phyloP scores from a whole-genome alignment of 1,140 invertebrate genomes.

The Ectropis grisescens region DNA sequence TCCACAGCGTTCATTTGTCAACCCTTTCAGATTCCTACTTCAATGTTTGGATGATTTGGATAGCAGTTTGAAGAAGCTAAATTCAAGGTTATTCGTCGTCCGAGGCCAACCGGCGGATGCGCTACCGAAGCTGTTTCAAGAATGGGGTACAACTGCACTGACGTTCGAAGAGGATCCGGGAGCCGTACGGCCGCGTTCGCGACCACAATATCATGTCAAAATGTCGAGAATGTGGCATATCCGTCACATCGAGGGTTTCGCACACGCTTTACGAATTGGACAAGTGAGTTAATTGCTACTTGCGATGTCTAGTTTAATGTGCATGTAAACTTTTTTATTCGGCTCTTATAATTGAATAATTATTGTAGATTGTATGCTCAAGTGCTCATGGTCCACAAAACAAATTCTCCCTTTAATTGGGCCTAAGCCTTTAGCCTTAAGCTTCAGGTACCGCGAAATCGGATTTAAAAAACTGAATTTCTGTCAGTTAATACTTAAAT shows the following conservation, averaged over 20 bases:
- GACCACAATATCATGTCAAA: constrained; percentile 88
- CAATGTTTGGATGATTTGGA: constrained; percentile 93
- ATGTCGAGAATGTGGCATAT: constrained; percentile 85
- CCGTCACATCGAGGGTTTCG: constrained; percentile 80
- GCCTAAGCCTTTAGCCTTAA: no score
- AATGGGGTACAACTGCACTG: constrained; percentile 88
- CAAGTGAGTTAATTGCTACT: constrained; percentile 75
- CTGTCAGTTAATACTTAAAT: no score
- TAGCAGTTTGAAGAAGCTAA: constrained; percentile 81
- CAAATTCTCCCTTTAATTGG: no score
- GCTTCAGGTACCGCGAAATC: no score
- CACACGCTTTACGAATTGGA: constrained; percentile 90
- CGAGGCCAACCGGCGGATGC: constrained; percentile 90
- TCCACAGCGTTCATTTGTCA: no score
- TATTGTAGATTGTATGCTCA: no score
- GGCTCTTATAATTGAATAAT: no score
- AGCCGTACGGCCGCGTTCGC: constrained; percentile 87
- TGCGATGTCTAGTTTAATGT: background rate
- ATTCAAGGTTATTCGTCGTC: constrained; percentile 90
- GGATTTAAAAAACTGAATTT: no score
- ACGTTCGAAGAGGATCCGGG: constrained; percentile 93
- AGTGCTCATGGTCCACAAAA: no score
- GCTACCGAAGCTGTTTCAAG: constrained; percentile 87
- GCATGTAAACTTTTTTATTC: no score
- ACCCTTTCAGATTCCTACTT: constrained; percentile 84